phyloP scores from a whole-genome alignment of 2,888 invertebrate species.

The Dynastes maya region DNA sequence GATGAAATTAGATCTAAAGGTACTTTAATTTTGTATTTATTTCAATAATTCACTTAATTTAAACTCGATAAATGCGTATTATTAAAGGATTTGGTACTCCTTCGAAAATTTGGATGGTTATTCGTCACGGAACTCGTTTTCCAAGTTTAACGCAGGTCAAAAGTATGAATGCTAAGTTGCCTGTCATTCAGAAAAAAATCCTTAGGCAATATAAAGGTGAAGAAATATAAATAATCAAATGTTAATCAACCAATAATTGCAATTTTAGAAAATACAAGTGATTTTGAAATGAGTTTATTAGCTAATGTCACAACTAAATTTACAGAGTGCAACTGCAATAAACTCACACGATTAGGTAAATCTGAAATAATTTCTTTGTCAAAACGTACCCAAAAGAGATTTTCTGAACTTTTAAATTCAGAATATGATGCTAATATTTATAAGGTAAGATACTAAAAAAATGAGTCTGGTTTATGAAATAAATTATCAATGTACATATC shows the following conservation, averaged over 20 bases:
- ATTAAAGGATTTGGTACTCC: constrained; percentile 32
- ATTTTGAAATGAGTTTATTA: constrained; percentile 21
- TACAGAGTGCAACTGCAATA: neutral
- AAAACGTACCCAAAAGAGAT: constrained; percentile 25
- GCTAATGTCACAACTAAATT: constrained; percentile 1
- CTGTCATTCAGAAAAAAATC: constrained; percentile 21
- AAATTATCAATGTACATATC: too few relatives aligned
- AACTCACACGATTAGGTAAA: constrained; percentile 11
- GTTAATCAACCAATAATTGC: neutral
- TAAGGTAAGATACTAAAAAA: constrained; percentile 6
- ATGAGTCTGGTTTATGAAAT: too few relatives aligned
- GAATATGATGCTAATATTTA: constrained; percentile 14
- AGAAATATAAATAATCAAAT: neutral
- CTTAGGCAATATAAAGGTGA: constrained; percentile 10
- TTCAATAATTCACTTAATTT: neutral
- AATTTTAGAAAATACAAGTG: constrained; percentile 11
- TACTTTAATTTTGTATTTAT: neutral
- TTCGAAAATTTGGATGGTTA: constrained; percentile 37
- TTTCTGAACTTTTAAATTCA: constrained; percentile 11
- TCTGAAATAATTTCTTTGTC: constrained; percentile 28
- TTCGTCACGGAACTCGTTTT: constrained; percentile 33
- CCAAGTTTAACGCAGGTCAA: constrained; percentile 22
- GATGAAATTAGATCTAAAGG: constrained; percentile 3
- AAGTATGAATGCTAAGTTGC: constrained; percentile 26
- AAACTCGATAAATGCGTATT: neutral